Percentiles rank a stretch among this genome's conserved stretches.
phyloP scores from a whole-genome alignment of 2,113 vertebrate genomes.

The Pipa parva region DNA sequence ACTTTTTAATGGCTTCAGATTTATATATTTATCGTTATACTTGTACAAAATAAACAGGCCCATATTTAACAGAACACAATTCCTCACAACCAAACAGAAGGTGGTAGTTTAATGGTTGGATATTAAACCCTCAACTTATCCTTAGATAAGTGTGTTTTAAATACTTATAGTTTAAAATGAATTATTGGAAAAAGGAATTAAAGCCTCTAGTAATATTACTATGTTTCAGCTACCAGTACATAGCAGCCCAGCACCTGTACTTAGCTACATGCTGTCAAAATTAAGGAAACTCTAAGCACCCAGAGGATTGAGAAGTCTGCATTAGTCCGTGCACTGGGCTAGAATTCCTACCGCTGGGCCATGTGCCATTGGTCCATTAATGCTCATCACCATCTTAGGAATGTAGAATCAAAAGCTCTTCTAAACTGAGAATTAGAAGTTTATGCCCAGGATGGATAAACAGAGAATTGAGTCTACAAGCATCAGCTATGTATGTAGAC shows the following conservation, averaged over 20 bases:
- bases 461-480: neutral
- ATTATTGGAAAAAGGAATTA: too few species aligned
- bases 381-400: neutral
- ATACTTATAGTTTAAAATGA: too few species aligned
- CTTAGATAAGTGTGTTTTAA: too few species aligned
- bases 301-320: neutral
- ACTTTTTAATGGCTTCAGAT: too few species aligned
- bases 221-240: neutral
- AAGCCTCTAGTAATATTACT: too few species aligned
- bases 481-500: neutral
- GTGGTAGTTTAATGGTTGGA: too few species aligned
- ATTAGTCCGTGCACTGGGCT: constrained; percentile 10
- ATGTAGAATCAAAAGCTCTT: constrained; percentile 4
- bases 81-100: too few species aligned
- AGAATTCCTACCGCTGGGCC: constrained; percentile 4
- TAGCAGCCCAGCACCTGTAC: neutral
- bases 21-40: too few species aligned
- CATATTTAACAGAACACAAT: too few species aligned
- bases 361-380: constrained; percentile 10
- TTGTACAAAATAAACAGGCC: too few species aligned
- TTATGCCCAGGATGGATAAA: neutral
- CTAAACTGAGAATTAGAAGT: constrained; percentile 7
- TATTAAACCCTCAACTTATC: too few species aligned
- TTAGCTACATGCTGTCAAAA: neutral
- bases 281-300: neutral